Base-by-base conservation (phyloP, 2,888 invertebrate species). In the Geotrupes spiniger region DNA sequence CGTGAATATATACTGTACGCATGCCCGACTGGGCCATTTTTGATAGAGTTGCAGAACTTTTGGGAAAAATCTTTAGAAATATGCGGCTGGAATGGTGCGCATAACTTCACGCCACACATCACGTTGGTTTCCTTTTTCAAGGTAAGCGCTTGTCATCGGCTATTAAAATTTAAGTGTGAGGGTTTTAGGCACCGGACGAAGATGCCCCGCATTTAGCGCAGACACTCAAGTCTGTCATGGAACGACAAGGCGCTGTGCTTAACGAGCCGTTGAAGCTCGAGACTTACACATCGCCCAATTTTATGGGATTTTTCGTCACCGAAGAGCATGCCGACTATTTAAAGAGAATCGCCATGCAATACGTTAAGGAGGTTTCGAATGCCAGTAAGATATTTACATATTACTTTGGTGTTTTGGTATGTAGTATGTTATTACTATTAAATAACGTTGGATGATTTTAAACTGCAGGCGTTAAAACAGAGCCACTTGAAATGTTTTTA, bases 81-180 rank as follows among this genome's bases (percentile, higher is more conserved):
- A 8, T 84, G 84, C 64, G 89, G 89, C 4, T 91, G 92, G 89
- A 94, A 93, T 74, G 89, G 91, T 14, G 92, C 92, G 1, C 93
- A 92, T 63, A 90, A 91, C 69, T 92, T 86, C 70, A 85, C 89
- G 49, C 93, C 93, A 1, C 94, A 94, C 65, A 88, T 94, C 56
- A 94, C 93, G 4, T 76, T 94, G 44, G 89, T 92, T 45, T 87
- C 91, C 9, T 92, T 91, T 73, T 94, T 94, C 64, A 87, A 89
- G 79, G 90, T 89, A 77, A 8, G n/a, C 4, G 10, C n/a, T 11
- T 9, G 5, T n/a, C 5, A 6, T 2, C 2, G 3, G n/a, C 0
- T 5, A 11, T 39, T 28, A 8, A 11, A 2, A 38, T 2, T 6
- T 2, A 10, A 25, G 12, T 26, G 16, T 39, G 10, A 27, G 17